Evolutionary conservation across 2,113 vertebrate genomes (phyloP).

Genomic region (Gymnorhina tibicen): DNA sequence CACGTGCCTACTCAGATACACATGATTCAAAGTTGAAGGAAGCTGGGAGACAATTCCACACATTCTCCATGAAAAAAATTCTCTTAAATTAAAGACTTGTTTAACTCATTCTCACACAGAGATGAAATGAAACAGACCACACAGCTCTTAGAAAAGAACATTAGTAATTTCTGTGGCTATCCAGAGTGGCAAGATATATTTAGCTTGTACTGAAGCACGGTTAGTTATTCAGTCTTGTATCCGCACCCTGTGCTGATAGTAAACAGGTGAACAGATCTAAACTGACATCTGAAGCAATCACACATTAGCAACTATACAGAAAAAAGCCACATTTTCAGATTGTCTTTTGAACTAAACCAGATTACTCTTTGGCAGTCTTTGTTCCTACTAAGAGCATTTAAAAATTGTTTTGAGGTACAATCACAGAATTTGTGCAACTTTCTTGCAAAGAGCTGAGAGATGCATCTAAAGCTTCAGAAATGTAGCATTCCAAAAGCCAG

Average conservation of each 20-base stretch:
- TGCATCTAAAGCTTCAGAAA: slow-evolving; percentile 26
- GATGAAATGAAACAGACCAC: not conserved
- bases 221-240: not conserved
- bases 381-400: not conserved
- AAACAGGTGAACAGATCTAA: not conserved
- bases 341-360: not conserved
- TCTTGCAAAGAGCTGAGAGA: not conserved
- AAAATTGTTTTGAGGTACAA: not conserved
- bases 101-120: not conserved
- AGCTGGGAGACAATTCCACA: not conserved
- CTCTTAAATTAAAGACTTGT: not conserved
- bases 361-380: not conserved
- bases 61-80: not conserved
- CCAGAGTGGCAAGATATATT: not conserved
- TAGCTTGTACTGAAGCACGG: not conserved
- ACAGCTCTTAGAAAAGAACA: not conserved
- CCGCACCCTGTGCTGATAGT: not conserved
- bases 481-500: slow-evolving; percentile 15
- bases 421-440: not conserved
- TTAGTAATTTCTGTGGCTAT: not conserved
- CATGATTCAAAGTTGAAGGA: not conserved
- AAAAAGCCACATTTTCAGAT: not conserved
- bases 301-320: not conserved
- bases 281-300: not conserved
- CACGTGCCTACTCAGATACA: not conserved